These are phyloP conservation scores for Eristalis tenax DNA, from an alignment of 2,888 invertebrate genomes.

Conservation along the genomic window DNA sequence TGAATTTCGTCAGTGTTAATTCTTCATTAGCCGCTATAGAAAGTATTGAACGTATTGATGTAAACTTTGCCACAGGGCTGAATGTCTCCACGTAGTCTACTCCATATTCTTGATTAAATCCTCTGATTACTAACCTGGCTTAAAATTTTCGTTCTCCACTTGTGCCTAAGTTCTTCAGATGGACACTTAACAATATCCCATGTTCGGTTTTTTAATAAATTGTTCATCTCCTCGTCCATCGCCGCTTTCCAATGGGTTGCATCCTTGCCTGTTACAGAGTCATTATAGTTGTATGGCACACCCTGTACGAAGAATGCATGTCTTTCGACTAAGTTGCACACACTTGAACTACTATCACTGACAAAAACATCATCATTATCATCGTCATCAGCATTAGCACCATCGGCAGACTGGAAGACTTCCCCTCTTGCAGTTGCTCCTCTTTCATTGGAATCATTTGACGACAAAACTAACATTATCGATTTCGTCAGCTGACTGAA, in stretches of 20 bases:
- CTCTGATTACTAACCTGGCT: constrained; percentile 74
- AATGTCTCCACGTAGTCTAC: constrained; percentile 76
- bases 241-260: constrained; percentile 12
- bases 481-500: neutral
- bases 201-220: constrained; percentile 50
- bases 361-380: neutral
- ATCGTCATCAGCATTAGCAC: neutral
- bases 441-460: neutral
- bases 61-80: constrained; percentile 72
- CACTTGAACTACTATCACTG: neutral
- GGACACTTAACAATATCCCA: constrained; percentile 64
- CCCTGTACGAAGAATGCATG: constrained; percentile 24
- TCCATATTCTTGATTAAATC: constrained; percentile 74
- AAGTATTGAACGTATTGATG: too few relatives aligned
- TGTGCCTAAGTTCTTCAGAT: constrained; percentile 52
- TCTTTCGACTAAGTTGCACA: constrained; percentile 6
- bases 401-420: neutral
- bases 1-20: constrained; percentile 39
- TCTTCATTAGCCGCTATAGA: constrained; percentile 42
- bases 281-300: constrained; percentile 4
- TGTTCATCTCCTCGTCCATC: constrained; percentile 55
- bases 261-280: constrained; percentile 4
- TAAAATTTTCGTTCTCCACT: constrained; percentile 62
- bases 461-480: neutral
- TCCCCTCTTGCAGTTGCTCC: neutral